Base-by-base conservation (phyloP, 2,888 invertebrate species). In the Drosophila mulleri region DNA sequence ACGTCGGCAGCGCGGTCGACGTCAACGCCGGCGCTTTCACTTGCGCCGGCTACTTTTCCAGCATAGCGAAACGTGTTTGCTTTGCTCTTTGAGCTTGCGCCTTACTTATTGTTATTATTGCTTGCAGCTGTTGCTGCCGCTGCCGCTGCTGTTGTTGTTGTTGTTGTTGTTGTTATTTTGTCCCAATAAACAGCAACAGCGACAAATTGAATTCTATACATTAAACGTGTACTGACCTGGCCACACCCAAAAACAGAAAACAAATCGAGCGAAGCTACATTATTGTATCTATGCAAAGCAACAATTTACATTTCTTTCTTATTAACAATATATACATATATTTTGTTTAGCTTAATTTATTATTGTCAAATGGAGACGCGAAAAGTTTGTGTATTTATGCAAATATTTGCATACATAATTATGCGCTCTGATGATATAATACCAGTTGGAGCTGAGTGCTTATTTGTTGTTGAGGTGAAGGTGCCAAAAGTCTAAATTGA, bases 41-140 rank as follows among this genome's bases (percentile, higher is more conserved):
- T 84, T 89, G 82, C 71, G 63, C 60, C 67, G 68, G 23, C 58
- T 72, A 79, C 80, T 89, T 80, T 89, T 89, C 67, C 71, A 70
- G 35, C 39, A 67, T 65, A 70, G 61, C 56, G 61, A 82, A 85
- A 74, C 76, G 63, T 73, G 79, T 85, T 82, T 80, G 68, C 74
- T 61, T 74, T 74, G 83, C 81, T 83, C 89, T 72, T 80, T 75
- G 67, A 72, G 57, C 66, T 57, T 59, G 59, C 54, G 67, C 39
- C 58, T 59, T 67, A 72, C 71, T 60, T 65, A 61, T 67, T 67
- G 20, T 50, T 64, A 14, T 47, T 65, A 35, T 48, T 45, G 60
- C 67, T 75, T 52, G 64, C 68, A 63, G 73, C 56, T 75, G 74
- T 62, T 67, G 54, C 39, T 58, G 37, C 48, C 14, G 52, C 35